Evolutionary conservation across 2,113 vertebrate species (phyloP).

Genomic region (Notechis scutatus): DNA sequence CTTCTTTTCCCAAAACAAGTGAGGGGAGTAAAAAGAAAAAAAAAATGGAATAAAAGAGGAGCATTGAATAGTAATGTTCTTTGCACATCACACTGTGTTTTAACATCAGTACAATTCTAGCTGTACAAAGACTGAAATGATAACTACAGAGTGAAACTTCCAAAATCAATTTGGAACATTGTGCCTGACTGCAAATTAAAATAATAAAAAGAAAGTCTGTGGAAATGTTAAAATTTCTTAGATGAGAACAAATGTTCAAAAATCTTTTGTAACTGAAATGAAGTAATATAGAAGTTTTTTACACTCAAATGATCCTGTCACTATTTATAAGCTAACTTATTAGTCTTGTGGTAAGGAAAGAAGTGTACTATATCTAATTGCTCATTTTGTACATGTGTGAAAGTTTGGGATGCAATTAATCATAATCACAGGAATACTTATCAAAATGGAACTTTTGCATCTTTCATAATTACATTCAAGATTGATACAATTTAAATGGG

Average conservation of each 20-base stretch:
- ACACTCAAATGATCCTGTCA: neutral
- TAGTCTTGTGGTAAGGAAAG: constrained; percentile 17
- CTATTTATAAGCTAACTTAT: constrained; percentile 18
- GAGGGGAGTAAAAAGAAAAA: neutral
- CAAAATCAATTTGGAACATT: neutral
- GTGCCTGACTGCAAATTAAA: neutral
- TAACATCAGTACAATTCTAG: neutral
- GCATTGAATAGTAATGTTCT: neutral
- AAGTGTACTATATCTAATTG: neutral
- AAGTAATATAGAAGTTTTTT: neutral
- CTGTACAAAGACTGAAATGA: neutral
- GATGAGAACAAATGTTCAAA: neutral
- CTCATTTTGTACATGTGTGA: constrained; percentile 12
- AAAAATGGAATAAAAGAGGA: neutral
- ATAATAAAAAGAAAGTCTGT: neutral
- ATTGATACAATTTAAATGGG: neutral
- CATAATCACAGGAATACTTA: constrained; percentile 11
- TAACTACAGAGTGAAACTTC: neutral
- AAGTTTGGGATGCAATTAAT: constrained; percentile 9
- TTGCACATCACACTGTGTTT: neutral
- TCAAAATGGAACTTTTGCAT: neutral
- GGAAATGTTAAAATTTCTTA: neutral
- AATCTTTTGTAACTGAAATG: neutral
- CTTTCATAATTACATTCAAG: neutral
- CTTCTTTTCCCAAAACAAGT: neutral